phyloP scores from a whole-genome alignment of 2,113 vertebrate species.

The Lathamus discolor region DNA sequence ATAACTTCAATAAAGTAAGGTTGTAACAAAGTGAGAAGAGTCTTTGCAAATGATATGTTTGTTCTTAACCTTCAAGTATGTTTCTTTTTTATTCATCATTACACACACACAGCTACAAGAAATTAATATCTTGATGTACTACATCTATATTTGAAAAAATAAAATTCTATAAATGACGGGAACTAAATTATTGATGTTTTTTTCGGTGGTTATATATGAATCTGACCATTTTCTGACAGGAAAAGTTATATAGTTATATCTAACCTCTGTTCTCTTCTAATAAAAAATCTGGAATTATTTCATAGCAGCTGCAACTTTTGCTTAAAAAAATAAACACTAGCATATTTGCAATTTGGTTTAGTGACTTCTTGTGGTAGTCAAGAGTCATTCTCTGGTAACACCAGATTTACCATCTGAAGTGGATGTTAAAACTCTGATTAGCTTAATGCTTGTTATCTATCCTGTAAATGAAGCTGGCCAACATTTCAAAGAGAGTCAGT shows the following conservation, averaged over 20 bases:
- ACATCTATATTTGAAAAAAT: constrained; percentile 9
- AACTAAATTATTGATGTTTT: neutral
- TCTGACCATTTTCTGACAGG: neutral
- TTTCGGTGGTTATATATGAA: constrained; percentile 4
- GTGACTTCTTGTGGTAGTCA: constrained; percentile 41
- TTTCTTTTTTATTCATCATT: neutral
- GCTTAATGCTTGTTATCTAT: neutral
- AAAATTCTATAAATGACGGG: neutral
- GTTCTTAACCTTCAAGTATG: neutral
- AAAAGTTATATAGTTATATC: constrained; percentile 43
- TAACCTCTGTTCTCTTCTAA: constrained; percentile 41
- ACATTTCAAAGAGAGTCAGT: neutral
- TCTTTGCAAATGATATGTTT: neutral
- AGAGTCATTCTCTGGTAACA: constrained; percentile 38
- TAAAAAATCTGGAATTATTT: constrained; percentile 58
- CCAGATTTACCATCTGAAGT: constrained; percentile 33
- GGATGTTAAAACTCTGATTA: constrained; percentile 28
- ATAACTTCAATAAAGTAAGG: neutral
- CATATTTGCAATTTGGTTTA: constrained; percentile 63
- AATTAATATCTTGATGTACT: neutral
- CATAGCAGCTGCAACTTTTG: constrained; percentile 48
- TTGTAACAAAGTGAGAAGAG: neutral
- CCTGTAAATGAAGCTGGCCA: neutral
- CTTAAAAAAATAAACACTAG: constrained; percentile 60
- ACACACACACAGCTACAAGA: neutral